Conservation (phyloP, 2,113 vertebrate genomes). For the Podarcis raffonei region DNA sequence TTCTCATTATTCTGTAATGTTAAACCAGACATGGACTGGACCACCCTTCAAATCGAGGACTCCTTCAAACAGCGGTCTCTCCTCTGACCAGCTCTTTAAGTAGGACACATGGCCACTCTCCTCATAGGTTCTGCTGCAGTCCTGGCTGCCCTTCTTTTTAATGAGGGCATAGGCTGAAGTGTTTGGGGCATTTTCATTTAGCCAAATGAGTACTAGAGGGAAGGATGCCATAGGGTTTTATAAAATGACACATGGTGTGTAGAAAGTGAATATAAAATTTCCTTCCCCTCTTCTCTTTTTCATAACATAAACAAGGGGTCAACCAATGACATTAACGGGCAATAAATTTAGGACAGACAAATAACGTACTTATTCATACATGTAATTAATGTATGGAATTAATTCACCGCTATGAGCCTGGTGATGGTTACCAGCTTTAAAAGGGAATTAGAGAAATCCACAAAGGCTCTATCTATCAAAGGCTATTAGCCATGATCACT, state of each 20-base stretch:
- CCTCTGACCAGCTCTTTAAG: no score
- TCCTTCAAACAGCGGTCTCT: no score
- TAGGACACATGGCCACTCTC: no score
- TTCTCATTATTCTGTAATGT: no score
- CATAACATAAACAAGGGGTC: background rate
- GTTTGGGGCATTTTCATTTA: background rate
- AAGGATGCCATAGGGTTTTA: background rate
- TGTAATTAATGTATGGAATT: background rate
- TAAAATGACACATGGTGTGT: background rate
- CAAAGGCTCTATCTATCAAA: no score
- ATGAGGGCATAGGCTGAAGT: background rate
- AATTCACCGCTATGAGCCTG: background rate
- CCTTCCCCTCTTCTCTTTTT: background rate
- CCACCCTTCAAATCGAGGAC: no score
- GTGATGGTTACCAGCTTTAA: background rate
- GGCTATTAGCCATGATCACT: no score
- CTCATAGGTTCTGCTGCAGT: background rate
- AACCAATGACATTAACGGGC: background rate
- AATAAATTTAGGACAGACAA: no score
- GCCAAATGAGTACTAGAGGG: background rate
- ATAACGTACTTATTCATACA: background rate
- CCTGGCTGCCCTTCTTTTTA: background rate
- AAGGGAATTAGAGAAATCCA: no score
- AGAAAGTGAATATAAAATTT: no score
- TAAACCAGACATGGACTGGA: no score